phyloP scores from a whole-genome alignment of 2,888 invertebrate genomes.

The Linhomoeus sp. region DNA sequence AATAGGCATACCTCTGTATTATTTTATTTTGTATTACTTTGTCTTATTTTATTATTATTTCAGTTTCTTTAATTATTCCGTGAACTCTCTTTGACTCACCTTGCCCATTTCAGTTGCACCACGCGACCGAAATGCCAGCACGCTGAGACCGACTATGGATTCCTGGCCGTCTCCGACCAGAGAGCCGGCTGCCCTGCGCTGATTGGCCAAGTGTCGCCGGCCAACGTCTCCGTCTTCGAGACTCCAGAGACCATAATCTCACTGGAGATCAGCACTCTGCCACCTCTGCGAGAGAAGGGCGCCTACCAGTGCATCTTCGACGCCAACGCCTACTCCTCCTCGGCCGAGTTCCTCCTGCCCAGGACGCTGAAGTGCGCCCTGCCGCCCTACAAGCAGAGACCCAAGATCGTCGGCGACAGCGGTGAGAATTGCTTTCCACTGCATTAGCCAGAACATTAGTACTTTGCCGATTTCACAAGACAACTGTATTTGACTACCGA shows the following conservation, averaged over 20 bases:
- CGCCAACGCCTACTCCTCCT: constrained; percentile 8
- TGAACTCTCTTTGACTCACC: no score
- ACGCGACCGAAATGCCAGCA: constrained; percentile 8
- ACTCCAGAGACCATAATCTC: neutral
- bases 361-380: constrained; percentile 3
- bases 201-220: neutral
- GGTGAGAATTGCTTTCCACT: constrained; percentile 6
- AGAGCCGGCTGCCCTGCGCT: constrained; percentile 1
- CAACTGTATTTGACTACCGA: no score
- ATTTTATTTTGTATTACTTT: no score
- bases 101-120: constrained; percentile 14
- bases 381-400: constrained; percentile 2
- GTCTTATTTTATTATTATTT: no score
- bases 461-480: no score
- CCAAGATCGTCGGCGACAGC: neutral
- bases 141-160: neutral
- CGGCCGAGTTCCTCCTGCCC: neutral
- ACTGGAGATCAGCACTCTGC: neutral
- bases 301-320: constrained; percentile 24
- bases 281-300: neutral
- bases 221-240: constrained; percentile 3
- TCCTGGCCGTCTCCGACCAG: constrained; percentile 3
- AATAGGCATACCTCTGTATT: no score
- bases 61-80: no score
- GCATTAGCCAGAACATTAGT: no score